These are phyloP conservation scores for Planococcus citri DNA, from an alignment of 1,140 invertebrate species.

Conservation along the genomic window DNA sequence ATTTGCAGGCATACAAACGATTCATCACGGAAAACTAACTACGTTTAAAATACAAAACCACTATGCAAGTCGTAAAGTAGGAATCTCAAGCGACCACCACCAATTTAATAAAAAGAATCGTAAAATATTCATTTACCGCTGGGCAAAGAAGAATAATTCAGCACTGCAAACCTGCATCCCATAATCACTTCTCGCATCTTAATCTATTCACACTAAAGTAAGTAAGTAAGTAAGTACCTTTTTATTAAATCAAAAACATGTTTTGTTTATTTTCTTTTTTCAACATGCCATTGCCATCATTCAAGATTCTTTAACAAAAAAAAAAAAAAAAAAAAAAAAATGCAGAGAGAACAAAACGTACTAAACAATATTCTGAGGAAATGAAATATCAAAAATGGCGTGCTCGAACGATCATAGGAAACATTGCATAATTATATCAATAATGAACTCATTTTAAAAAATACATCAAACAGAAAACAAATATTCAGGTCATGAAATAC, in stretches of 20 bases:
- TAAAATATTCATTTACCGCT: not conserved
- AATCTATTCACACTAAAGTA: not conserved
- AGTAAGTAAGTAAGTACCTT: too few relatives aligned
- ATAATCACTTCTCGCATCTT: too few relatives aligned
- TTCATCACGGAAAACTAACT: too few relatives aligned
- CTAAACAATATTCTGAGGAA: not conserved
- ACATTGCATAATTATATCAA: slow-evolving; percentile 3
- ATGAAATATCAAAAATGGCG: slow-evolving; percentile 3
- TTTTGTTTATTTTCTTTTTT: too few relatives aligned
- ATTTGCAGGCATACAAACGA: not conserved
- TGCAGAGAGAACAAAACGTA: too few relatives aligned
- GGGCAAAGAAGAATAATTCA: too few relatives aligned
- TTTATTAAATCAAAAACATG: not conserved
- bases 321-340: too few relatives aligned
- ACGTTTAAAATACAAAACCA: too few relatives aligned
- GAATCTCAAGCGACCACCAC: not conserved
- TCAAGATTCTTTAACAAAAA: slow-evolving; percentile 11
- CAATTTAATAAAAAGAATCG: not conserved
- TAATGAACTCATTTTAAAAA: slow-evolving; percentile 4
- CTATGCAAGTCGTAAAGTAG: not conserved
- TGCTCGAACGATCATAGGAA: not conserved
- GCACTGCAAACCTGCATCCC: too few relatives aligned
- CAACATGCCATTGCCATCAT: not conserved
- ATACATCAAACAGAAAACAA: not conserved
- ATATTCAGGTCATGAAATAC: not conserved